Evolutionary conservation across 1,140 invertebrate genomes (phyloP).

Genomic region (Pachyrhynchus sulphureomaculatus): DNA sequence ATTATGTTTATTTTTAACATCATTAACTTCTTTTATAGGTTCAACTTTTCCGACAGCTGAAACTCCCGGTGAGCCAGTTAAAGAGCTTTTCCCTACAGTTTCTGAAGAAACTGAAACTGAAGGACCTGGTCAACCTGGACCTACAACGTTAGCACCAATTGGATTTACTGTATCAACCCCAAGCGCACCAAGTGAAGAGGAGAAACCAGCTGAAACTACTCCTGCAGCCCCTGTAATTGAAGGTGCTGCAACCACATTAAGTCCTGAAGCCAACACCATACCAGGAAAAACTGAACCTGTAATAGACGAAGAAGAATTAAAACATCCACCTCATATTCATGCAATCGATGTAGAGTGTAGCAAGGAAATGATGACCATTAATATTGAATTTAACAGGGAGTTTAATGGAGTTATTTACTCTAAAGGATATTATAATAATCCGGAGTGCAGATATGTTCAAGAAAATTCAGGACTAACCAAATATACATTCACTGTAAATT

Average conservation of each 20-base stretch:
- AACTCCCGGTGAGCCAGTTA: no score
- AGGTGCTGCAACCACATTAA: slow-evolving; percentile 2
- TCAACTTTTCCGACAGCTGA: no score
- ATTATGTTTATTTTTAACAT: no score
- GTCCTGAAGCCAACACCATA: slow-evolving; percentile 22
- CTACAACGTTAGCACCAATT: not conserved
- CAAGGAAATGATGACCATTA: slow-evolving; percentile 81
- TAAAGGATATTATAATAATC: slow-evolving; percentile 72
- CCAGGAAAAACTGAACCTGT: slow-evolving; percentile 19
- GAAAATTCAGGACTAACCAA: slow-evolving; percentile 68
- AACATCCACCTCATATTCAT: slow-evolving; percentile 74
- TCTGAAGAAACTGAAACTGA: not conserved
- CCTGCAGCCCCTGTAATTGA: not conserved
- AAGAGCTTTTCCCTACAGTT: no score
- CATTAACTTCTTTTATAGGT: no score
- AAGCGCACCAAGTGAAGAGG: not conserved
- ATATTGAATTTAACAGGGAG: slow-evolving; percentile 72
- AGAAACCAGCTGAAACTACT: not conserved
- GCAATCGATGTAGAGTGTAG: slow-evolving; percentile 74
- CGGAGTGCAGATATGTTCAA: slow-evolving; percentile 71
- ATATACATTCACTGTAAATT: slow-evolving; percentile 72
- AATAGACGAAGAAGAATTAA: slow-evolving; percentile 55
- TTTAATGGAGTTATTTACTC: slow-evolving; percentile 82
- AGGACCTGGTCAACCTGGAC: not conserved
- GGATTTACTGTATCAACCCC: slow-evolving; percentile 9